phyloP scores from a whole-genome alignment of 1,140 invertebrate genomes.

The Drosophila malerkotliana region DNA sequence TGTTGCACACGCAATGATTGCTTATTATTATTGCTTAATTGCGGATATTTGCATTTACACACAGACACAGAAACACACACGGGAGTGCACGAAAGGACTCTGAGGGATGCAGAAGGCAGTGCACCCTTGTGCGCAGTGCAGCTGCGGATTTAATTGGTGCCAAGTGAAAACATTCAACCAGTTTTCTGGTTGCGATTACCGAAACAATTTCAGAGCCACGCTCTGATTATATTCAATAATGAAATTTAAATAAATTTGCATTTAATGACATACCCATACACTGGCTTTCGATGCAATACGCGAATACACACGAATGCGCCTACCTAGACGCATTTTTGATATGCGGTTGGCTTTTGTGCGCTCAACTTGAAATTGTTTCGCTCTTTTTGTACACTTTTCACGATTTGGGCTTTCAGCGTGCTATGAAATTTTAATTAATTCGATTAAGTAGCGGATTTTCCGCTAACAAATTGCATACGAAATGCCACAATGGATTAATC shows the following conservation, averaged over 20 bases:
- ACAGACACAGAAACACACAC: slow-evolving; percentile 5
- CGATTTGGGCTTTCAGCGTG: slow-evolving; percentile 43
- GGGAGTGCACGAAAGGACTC: not conserved
- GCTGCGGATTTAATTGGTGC: slow-evolving; percentile 50
- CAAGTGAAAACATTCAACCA: slow-evolving; percentile 54
- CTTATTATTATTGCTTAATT: slow-evolving; percentile 82
- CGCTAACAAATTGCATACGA: slow-evolving; percentile 35
- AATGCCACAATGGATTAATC: slow-evolving; percentile 51
- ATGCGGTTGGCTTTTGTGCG: slow-evolving; percentile 62
- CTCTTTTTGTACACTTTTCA: slow-evolving; percentile 41
- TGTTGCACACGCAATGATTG: slow-evolving; percentile 63
- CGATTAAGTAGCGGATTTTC: slow-evolving; percentile 63
- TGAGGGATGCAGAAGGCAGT: not conserved
- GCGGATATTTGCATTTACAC: slow-evolving; percentile 68
- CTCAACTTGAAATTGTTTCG: slow-evolving; percentile 61
- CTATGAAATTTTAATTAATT: slow-evolving; percentile 76
- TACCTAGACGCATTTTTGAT: slow-evolving; percentile 53
- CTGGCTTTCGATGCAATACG: not conserved
- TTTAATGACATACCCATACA: slow-evolving; percentile 37
- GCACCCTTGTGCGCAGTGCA: slow-evolving; percentile 22
- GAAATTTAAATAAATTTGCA: slow-evolving; percentile 67
- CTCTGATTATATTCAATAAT: slow-evolving; percentile 56
- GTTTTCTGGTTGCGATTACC: slow-evolving; percentile 41
- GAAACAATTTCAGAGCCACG: slow-evolving; percentile 30
- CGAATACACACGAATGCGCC: not conserved